Conservation (phyloP, 1,140 invertebrate species). For the Psilanteris sp. region DNA sequence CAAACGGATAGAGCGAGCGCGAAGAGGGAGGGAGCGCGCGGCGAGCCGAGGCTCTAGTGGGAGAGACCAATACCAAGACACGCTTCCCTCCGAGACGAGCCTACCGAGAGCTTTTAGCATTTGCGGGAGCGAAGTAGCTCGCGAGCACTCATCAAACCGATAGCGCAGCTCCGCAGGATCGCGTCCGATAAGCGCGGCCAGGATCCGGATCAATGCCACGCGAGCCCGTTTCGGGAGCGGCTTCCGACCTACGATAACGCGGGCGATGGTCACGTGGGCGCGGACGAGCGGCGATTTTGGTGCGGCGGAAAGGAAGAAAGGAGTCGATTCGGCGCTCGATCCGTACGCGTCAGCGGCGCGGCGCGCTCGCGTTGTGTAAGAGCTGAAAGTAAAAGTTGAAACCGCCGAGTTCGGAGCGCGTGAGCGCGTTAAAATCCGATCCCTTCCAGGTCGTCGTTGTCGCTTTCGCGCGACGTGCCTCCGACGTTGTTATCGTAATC, state of each 20-base stretch:
- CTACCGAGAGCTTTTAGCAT: slow-evolving; percentile 57
- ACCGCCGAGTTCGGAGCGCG: slow-evolving; percentile 75
- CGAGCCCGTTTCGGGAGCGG: neutral
- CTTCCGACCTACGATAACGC: slow-evolving; percentile 22
- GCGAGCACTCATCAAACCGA: slow-evolving; percentile 56
- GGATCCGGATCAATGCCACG: slow-evolving; percentile 10
- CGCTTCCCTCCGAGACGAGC: slow-evolving; percentile 53
- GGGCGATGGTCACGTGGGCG: slow-evolving; percentile 11
- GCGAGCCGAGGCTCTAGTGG: slow-evolving; percentile 31
- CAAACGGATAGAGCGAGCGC: slow-evolving; percentile 49
- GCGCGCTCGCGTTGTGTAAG: slow-evolving; percentile 77
- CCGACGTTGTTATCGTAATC: slow-evolving; percentile 55
- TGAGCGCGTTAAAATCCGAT: slow-evolving; percentile 77
- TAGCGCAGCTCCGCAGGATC: slow-evolving; percentile 48
- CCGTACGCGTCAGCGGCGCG: slow-evolving; percentile 66
- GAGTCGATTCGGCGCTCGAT: slow-evolving; percentile 51
- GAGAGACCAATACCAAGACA: slow-evolving; percentile 59
- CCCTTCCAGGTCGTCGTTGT: slow-evolving; percentile 61
- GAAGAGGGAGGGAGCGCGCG: slow-evolving; percentile 9
- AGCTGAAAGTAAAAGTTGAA: slow-evolving; percentile 81
- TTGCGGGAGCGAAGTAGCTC: slow-evolving; percentile 58
- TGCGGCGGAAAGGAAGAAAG: slow-evolving; percentile 51
- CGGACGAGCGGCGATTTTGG: slow-evolving; percentile 58
- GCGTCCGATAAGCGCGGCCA: slow-evolving; percentile 17
- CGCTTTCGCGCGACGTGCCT: slow-evolving; percentile 59